These are phyloP conservation scores for Danio rerio DNA, from an alignment of 2,113 vertebrate species.

Conservation along the genomic window GRCz12tu NC_133192.1:34039501-34040000, in stretches of 20 bases:
- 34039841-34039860: neutral
- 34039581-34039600: no score
- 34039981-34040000: constrained; percentile 12
- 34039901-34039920: neutral
- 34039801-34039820: constrained; percentile 7
- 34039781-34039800: neutral
- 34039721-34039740: no score
- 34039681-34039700: no score
- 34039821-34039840: neutral
- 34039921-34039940: constrained; percentile 10
- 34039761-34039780: neutral
- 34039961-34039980: neutral
- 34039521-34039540: no score
- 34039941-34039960: neutral
- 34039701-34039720: no score
- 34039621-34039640: no score
- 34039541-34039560: no score
- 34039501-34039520: no score
- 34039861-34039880: constrained; percentile 12
- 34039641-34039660: no score
- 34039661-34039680: no score
- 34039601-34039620: no score
- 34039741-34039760: neutral
- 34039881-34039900: neutral
- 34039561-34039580: no score